Percentiles rank a stretch among this genome's conserved stretches.
Evolutionary conservation across 2,888 invertebrate species (phyloP).

Genomic region (Notodonta dromedarius): DNA sequence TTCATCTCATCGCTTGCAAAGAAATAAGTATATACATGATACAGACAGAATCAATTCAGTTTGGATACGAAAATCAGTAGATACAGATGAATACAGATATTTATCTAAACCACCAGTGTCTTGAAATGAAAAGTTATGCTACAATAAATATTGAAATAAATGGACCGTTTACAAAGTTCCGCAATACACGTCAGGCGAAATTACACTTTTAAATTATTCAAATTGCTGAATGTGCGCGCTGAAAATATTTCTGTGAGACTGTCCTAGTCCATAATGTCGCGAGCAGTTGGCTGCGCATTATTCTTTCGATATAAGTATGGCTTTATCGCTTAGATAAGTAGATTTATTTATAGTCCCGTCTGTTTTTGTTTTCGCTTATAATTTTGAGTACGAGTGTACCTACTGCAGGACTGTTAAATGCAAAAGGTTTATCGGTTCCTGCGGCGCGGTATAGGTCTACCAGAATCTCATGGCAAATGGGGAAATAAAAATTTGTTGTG

Average conservation of each 20-base stretch:
- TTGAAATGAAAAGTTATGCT: no score
- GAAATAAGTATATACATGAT: not conserved
- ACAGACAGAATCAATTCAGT: not conserved
- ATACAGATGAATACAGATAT: no score
- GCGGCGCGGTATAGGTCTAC: no score
- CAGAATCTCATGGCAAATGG: no score
- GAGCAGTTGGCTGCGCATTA: not conserved
- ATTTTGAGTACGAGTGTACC: no score
- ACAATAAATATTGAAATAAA: not conserved
- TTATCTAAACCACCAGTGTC: no score
- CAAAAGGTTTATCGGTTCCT: no score
- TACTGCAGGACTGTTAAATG: no score
- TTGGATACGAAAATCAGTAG: no score
- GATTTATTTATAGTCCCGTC: not conserved
- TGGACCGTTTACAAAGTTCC: not conserved
- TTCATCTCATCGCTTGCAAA: not conserved
- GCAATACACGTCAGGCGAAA: not conserved
- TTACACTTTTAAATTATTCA: slow-evolving; percentile 1
- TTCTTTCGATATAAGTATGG: not conserved
- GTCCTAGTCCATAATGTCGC: not conserved
- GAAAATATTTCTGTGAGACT: not conserved
- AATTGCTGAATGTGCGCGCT: slow-evolving; percentile 4
- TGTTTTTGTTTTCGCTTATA: no score
- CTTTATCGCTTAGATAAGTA: not conserved
- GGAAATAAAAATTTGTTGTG: no score